phyloP scores from a whole-genome alignment of 1,140 invertebrate species.

The Dryas iulia region DNA sequence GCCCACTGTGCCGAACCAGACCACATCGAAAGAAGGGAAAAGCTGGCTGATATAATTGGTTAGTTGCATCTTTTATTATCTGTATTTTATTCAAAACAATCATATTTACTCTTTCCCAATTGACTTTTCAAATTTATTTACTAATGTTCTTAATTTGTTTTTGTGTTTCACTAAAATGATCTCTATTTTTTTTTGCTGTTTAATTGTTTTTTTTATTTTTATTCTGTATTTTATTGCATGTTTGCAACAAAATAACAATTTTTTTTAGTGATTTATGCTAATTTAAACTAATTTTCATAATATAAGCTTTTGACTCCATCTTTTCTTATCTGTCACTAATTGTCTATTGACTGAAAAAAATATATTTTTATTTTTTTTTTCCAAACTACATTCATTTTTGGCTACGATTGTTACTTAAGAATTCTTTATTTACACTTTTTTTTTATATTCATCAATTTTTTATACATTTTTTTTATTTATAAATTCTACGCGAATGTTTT shows the following conservation, averaged over 20 bases:
- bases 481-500: neutral
- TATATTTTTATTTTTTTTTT: conserved; percentile 22
- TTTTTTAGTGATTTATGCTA: neutral
- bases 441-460: conserved; percentile 6
- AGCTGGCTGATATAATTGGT: conserved; percentile 46
- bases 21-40: conserved; percentile 55
- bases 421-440: neutral
- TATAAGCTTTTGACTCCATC: conserved; percentile 7
- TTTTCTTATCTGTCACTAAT: conserved; percentile 2
- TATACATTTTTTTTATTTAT: neutral
- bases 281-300: conserved; percentile 20
- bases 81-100: neutral
- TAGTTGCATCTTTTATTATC: conserved; percentile 35
- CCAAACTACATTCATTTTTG: conserved; percentile 24
- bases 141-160: conserved; percentile 9
- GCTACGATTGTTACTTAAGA: neutral
- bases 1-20: conserved; percentile 50
- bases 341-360: conserved; percentile 14
- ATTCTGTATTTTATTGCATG: conserved; percentile 13
- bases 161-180: neutral
- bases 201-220: neutral
- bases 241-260: conserved; percentile 7
- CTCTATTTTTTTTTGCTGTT: neutral
- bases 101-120: neutral
- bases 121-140: neutral